A percentile compares a stretch with the other conserved stretches of the same genome.
These are phyloP conservation scores for Nansenia antarctica DNA, from an alignment of 2,113 vertebrate genomes.

Conservation along the genomic window DNA sequence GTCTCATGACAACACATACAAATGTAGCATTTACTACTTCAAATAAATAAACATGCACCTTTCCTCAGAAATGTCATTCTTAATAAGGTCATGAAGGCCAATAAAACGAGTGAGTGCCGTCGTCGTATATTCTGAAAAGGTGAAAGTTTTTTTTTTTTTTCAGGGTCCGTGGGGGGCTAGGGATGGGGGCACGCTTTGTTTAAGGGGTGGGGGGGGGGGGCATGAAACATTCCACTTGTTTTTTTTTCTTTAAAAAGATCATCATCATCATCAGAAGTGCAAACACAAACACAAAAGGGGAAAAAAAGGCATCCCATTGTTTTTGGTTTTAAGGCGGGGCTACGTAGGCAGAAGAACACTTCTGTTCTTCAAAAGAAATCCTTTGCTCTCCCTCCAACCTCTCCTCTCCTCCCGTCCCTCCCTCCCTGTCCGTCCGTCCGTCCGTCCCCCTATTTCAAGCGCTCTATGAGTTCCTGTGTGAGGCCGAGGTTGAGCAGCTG, in stretches of 20 bases:
- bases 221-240: slow-evolving; percentile 46
- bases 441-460: slow-evolving; percentile 84
- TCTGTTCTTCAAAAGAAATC: slow-evolving; percentile 18
- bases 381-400: slow-evolving; percentile 40
- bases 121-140: slow-evolving; percentile 23
- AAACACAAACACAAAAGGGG: slow-evolving; percentile 54
- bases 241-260: slow-evolving; percentile 33
- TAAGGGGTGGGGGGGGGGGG: neutral
- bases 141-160: too few relatives aligned
- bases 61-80: slow-evolving; percentile 28
- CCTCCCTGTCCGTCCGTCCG: slow-evolving; percentile 2
- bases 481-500: slow-evolving; percentile 95
- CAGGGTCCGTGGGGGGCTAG: neutral
- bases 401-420: slow-evolving; percentile 24
- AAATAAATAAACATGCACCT: slow-evolving; percentile 64
- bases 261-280: slow-evolving; percentile 50
- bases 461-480: slow-evolving; percentile 92
- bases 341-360: slow-evolving; percentile 34
- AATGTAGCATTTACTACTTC: slow-evolving; percentile 32
- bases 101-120: slow-evolving; percentile 16
- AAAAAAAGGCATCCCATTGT: slow-evolving; percentile 71
- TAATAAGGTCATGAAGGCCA: slow-evolving; percentile 31
- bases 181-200: slow-evolving; percentile 7
- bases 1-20: slow-evolving; percentile 21
- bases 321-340: slow-evolving; percentile 78